These are phyloP conservation scores for Echinometra lucunter DNA, from an alignment of 53 echinoderm and acorn worm species.

Conservation along the genomic window DNA sequence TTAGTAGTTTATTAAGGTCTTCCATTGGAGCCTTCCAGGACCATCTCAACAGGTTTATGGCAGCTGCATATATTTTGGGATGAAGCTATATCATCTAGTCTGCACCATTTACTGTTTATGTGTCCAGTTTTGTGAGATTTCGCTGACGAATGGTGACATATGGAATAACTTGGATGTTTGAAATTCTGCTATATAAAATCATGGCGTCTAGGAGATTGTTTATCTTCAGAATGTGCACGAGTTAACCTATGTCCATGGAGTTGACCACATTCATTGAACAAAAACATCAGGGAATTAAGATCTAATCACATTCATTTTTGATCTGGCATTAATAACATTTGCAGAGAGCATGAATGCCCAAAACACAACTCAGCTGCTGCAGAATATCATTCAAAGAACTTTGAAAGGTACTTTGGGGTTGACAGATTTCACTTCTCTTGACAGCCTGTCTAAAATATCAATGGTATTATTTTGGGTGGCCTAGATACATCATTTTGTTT, in stretches of 20 bases:
- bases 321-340: background rate
- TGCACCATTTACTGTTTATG: background rate
- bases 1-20: too few species aligned
- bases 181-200: too few species aligned
- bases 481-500: background rate
- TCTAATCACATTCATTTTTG: background rate
- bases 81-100: background rate
- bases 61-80: background rate
- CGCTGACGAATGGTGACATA: background rate
- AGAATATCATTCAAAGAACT: background rate
- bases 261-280: background rate
- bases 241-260: background rate
- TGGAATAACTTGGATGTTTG: background rate
- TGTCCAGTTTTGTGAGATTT: background rate
- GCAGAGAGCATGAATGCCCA: background rate
- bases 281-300: background rate
- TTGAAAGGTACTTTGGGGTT: background rate
- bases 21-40: too few species aligned
- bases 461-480: too few species aligned
- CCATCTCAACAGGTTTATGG: background rate
- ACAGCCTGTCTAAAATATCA: background rate
- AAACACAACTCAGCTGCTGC: background rate
- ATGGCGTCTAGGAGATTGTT: background rate
- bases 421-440: background rate
- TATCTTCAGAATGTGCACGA: background rate